Evolutionary conservation across 2,888 invertebrate species (phyloP).

Genomic region (Apodemia zela): DNA sequence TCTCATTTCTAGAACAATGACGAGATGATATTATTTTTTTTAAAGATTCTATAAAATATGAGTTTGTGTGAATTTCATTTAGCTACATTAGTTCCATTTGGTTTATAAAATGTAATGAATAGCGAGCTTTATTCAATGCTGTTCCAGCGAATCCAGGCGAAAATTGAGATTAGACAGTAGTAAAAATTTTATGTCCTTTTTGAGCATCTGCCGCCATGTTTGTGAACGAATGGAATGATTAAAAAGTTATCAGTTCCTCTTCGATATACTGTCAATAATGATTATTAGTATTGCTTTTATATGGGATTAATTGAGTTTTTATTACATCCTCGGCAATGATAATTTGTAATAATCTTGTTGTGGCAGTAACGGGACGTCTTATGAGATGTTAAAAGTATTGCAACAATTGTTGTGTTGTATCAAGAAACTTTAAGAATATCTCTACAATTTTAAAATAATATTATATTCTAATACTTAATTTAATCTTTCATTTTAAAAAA

Average conservation of each 20-base stretch:
- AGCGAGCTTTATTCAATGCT: conserved; percentile 40
- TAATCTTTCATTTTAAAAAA: no score
- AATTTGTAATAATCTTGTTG: conserved; percentile 4
- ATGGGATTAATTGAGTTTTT: conserved; percentile 21
- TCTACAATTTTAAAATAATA: no score
- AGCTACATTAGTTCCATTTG: no score
- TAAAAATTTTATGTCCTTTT: conserved; percentile 56
- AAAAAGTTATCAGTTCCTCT: conserved; percentile 27
- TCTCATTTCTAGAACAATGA: no score
- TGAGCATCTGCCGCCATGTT: conserved; percentile 27
- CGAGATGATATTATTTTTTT: no score
- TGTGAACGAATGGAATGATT: conserved; percentile 18
- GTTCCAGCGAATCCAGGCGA: conserved; percentile 64
- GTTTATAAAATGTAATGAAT: conserved; percentile 29
- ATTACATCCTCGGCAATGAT: conserved; percentile 8
- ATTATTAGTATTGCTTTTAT: conserved; percentile 17
- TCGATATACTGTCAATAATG: conserved; percentile 15
- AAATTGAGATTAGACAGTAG: conserved; percentile 67
- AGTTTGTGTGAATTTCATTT: no score
- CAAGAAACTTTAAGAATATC: no score
- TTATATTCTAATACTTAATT: no score
- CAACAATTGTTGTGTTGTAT: neutral
- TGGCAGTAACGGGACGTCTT: neutral
- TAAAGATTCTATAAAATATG: no score
- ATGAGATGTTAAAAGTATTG: neutral